phyloP scores from a whole-genome alignment of 2,113 vertebrate genomes.

The Perca fluviatilis region DNA sequence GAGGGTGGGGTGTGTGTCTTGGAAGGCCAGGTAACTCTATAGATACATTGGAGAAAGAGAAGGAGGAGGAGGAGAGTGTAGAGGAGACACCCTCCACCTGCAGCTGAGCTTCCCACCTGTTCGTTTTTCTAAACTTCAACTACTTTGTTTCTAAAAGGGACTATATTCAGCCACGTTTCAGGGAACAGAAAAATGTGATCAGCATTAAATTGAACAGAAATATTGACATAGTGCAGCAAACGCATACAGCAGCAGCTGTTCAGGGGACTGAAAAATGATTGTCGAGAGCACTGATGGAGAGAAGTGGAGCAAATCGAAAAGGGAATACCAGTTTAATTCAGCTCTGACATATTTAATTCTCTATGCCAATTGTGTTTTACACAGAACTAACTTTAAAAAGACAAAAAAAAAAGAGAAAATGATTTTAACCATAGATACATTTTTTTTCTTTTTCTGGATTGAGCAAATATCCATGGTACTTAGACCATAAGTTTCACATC shows the following conservation, averaged over 20 bases:
- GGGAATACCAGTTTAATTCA: neutral
- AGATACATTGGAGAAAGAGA: neutral
- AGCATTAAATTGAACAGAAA: slow-evolving; percentile 60
- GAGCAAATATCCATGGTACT: too few species aligned
- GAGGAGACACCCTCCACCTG: slow-evolving; percentile 11
- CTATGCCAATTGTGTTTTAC: too few species aligned
- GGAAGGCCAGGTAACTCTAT: neutral
- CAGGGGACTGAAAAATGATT: neutral
- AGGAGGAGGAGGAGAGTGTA: neutral
- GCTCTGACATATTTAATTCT: neutral
- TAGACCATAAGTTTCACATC: too few species aligned
- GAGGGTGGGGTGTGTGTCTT: neutral
- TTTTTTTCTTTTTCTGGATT: too few species aligned
- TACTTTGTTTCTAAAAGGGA: neutral
- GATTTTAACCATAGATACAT: too few species aligned
- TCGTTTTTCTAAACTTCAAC: neutral
- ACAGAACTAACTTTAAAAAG: too few species aligned
- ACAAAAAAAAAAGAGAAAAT: too few species aligned
- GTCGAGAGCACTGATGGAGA: neutral
- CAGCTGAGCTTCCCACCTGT: slow-evolving; percentile 21
- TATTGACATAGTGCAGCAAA: slow-evolving; percentile 43
- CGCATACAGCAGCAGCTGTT: slow-evolving; percentile 59
- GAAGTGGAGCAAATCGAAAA: neutral
- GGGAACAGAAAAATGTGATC: slow-evolving; percentile 44
- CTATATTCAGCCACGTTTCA: slow-evolving; percentile 7